Conservation (phyloP, 1,140 invertebrate species). For the Portunus trituberculatus region DNA sequence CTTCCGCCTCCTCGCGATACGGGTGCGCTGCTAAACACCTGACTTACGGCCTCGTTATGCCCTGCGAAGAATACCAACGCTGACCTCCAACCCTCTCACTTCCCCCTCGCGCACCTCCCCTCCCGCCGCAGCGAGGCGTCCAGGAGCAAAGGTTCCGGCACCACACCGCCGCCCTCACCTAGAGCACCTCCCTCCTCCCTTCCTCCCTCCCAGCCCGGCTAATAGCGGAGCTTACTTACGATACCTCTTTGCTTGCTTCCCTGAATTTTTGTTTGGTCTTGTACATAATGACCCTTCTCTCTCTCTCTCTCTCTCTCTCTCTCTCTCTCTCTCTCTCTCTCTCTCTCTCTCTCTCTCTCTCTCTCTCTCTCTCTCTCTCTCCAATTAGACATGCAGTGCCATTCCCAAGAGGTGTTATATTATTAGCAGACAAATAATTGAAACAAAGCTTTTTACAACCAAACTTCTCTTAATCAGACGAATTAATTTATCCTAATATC, state of each 20-base stretch:
- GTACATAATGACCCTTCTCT: not conserved
- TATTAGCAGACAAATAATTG: not conserved
- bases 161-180: not conserved
- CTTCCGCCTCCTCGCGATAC: not conserved
- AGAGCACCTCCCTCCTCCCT: not conserved
- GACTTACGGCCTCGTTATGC: not conserved
- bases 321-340: no score
- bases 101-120: not conserved
- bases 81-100: not conserved
- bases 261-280: not conserved
- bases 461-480: not conserved
- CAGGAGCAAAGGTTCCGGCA: constrained; percentile 16
- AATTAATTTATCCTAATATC: not conserved
- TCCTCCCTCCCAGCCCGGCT: not conserved
- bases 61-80: not conserved
- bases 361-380: constrained; percentile 26
- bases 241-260: not conserved
- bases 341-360: not conserved
- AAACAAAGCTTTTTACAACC: not conserved
- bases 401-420: not conserved
- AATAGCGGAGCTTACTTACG: not conserved
- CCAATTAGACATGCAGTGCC: not conserved
- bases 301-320: not conserved
- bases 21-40: not conserved
- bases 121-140: not conserved